These are phyloP conservation scores for Dicycla oo DNA, from an alignment of 2,888 invertebrate genomes.

Conservation along the genomic window DNA sequence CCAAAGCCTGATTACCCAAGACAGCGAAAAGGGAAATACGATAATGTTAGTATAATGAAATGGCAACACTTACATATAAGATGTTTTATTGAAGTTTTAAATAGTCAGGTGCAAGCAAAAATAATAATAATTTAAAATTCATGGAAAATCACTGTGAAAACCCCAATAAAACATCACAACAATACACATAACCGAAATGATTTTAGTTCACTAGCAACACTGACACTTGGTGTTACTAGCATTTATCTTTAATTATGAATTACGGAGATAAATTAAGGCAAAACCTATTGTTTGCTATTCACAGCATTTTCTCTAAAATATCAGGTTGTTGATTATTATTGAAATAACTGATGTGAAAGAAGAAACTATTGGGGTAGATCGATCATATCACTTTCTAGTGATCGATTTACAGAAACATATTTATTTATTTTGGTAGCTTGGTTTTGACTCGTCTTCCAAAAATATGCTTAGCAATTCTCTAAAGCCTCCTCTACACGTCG, in stretches of 20 bases:
- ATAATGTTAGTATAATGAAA: slow-evolving; percentile 66
- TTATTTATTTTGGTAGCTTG: not conserved
- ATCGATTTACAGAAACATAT: not conserved
- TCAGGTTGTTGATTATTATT: slow-evolving; percentile 39
- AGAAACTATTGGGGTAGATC: not conserved
- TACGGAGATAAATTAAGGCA: not conserved
- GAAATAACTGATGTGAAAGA: slow-evolving; percentile 5
- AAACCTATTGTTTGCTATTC: slow-evolving; percentile 3
- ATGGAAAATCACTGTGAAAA: slow-evolving; percentile 14
- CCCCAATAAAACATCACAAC: slow-evolving; percentile 39
- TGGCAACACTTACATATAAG: slow-evolving; percentile 39
- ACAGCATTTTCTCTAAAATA: slow-evolving; percentile 18
- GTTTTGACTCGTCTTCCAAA: not conserved
- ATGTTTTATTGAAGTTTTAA: slow-evolving; percentile 43
- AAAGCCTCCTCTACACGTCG: too few relatives aligned
- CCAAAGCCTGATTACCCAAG: slow-evolving; percentile 86
- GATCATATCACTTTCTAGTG: too few relatives aligned
- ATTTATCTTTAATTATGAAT: slow-evolving; percentile 4
- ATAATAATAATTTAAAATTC: not conserved
- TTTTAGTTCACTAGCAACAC: slow-evolving; percentile 40
- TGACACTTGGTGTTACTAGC: slow-evolving; percentile 31
- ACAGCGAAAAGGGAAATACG: slow-evolving; percentile 77
- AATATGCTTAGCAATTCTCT: not conserved
- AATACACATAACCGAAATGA: slow-evolving; percentile 33
- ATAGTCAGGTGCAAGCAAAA: not conserved